phyloP scores from a whole-genome alignment of 2,888 invertebrate genomes.

The Chaetogeoica ovagalla region DNA sequence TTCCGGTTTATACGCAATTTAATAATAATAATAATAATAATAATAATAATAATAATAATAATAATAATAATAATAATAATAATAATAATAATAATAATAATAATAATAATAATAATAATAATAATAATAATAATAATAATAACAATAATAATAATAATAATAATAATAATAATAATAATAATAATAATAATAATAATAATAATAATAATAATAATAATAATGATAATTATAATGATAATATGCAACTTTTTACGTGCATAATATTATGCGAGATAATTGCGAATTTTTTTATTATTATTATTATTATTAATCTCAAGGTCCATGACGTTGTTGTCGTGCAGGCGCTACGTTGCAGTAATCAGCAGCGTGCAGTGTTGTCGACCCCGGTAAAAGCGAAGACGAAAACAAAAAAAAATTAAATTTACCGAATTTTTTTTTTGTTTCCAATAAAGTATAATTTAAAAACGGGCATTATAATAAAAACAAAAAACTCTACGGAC shows the following conservation, averaged over 20 bases:
- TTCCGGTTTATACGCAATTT: no score
- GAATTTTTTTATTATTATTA: no score
- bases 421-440: no score
- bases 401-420: no score
- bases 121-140: not conserved
- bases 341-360: no score
- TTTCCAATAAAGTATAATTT: no score
- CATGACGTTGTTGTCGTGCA: not conserved
- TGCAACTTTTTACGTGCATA: not conserved
- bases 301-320: conserved; percentile 31
- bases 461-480: no score
- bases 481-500: not conserved
- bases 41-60: not conserved
- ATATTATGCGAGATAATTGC: not conserved
- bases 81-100: not conserved
- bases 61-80: not conserved
- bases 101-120: not conserved
- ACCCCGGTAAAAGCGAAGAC: conserved; percentile 12
- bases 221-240: not conserved
- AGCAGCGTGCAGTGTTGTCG: conserved; percentile 1
- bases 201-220: not conserved
- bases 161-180: not conserved
- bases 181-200: not conserved
- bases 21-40: not conserved
- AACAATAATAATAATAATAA: not conserved